phyloP scores from a whole-genome alignment of 2,113 vertebrate species.

The Aspiorhynchus laticeps region DNA sequence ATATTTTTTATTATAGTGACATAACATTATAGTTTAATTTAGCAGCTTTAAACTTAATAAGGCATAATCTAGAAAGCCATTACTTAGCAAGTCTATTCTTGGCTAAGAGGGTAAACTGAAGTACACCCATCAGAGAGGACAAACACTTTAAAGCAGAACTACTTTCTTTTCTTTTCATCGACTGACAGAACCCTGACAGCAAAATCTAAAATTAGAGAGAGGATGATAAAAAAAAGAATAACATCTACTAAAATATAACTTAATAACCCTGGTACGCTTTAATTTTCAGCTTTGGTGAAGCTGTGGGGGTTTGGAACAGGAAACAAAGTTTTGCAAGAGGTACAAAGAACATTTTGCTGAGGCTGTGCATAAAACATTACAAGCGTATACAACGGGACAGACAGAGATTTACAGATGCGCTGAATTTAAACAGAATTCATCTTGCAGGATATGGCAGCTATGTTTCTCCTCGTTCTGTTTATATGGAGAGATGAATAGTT shows the following conservation, averaged over 20 bases:
- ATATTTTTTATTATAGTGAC: not conserved
- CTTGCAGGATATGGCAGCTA: conserved; percentile 1
- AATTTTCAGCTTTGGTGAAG: not conserved
- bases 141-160: not conserved
- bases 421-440: conserved; percentile 28
- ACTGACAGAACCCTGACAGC: not conserved
- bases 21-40: conserved; percentile 27
- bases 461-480: not conserved
- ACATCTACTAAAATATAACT: not conserved
- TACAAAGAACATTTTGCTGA: conserved; percentile 24
- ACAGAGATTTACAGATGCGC: conserved; percentile 3
- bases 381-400: conserved; percentile 34
- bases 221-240: not conserved
- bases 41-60: not conserved
- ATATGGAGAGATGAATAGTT: conserved; percentile 21
- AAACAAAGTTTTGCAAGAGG: not conserved
- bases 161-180: conserved; percentile 3
- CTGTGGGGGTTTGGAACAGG: not conserved
- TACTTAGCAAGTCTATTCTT: conserved; percentile 38
- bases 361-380: conserved; percentile 25
- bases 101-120: conserved; percentile 3
- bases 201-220: conserved; percentile 1
- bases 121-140: not conserved
- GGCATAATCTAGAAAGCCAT: conserved; percentile 22
- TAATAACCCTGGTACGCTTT: not conserved